Evolutionary conservation across 2,113 vertebrate species (phyloP), one percentile per base, ranked within the genome.

Genomic region (Helogale parvula): DNA sequence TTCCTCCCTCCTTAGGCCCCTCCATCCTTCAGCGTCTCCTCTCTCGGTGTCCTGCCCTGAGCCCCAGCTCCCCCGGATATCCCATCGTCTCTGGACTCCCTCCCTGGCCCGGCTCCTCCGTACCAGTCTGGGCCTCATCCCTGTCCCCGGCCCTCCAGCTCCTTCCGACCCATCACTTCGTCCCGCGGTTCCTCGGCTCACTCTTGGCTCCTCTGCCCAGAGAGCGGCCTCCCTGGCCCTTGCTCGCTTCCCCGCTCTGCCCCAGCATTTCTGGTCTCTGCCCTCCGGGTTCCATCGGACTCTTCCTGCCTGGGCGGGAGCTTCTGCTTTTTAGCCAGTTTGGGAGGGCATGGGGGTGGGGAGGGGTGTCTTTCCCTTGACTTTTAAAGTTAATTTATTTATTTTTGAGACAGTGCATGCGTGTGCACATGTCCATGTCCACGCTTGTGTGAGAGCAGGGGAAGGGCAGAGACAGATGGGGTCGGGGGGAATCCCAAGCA

Each of bases 201-300:
- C 21, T 29, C 68, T 45, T 50, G 76, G 81, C 31, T 71, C 17
- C 86, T 45, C 19, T 0, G 47, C 33, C 79, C 33, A 35, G 60
- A 35, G 6, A 54, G 52, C 1, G 0, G 72, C 27, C 1, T 13
- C 35, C 0, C 11, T 1, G 45, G 9, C 33, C 10, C 27, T 72
- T 27, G 50, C 47, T 41, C 1, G 3, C 16, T 19, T 86, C 81
- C 50, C 29, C 60, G 19, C 47, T n/a, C 31, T 47, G 92, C 21
- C 72, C 41, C 52, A 54, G 50, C 71, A 2, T 50, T 81, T 66
- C 91, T 45, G 57, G 23, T 45, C 41, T 88, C 72, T 38, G 77
- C 9, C 25, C 52, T 86, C 25, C 15, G 31, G 2, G 16, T 25
- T 68, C 80, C 23, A 6, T 0, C 0, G 8, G n/a, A 27, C 6